phyloP scores from a whole-genome alignment of 1,140 invertebrate species.

The Drosophila parvula region DNA sequence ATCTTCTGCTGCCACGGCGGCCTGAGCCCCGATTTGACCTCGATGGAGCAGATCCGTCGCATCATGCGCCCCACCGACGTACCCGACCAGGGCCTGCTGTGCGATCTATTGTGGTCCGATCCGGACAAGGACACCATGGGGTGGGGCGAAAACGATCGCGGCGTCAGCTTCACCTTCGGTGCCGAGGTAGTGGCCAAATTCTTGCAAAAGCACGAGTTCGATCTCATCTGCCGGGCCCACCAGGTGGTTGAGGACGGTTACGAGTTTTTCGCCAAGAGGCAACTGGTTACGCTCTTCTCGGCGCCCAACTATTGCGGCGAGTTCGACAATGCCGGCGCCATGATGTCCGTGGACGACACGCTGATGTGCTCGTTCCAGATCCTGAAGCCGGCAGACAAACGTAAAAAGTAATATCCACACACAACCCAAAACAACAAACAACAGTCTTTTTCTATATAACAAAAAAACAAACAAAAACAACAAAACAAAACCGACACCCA shows the following conservation, averaged over 20 bases:
- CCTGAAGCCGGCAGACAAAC: slow-evolving; percentile 99
- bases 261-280: slow-evolving; percentile 99
- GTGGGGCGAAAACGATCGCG: slow-evolving; percentile 98
- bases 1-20: slow-evolving; percentile 99
- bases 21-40: slow-evolving; percentile 94
- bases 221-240: slow-evolving; percentile 98
- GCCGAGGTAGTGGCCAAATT: slow-evolving; percentile 97
- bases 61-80: slow-evolving; percentile 97
- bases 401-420: slow-evolving; percentile 97
- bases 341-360: slow-evolving; percentile 99
- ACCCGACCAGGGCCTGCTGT: slow-evolving; percentile 96
- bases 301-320: slow-evolving; percentile 99
- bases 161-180: slow-evolving; percentile 98
- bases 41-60: slow-evolving; percentile 95
- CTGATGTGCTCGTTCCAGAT: slow-evolving; percentile 99
- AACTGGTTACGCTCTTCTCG: slow-evolving; percentile 98
- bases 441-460: slow-evolving; percentile 84
- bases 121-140: slow-evolving; percentile 96
- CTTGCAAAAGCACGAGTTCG: slow-evolving; percentile 96
- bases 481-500: slow-evolving; percentile 43
- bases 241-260: slow-evolving; percentile 99
- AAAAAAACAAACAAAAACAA: slow-evolving; percentile 33
- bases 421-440: slow-evolving; percentile 88
- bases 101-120: slow-evolving; percentile 99
- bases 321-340: slow-evolving; percentile 99